Conservation (phyloP, 2,113 vertebrate genomes). For the Oreochromis niloticus region DNA sequence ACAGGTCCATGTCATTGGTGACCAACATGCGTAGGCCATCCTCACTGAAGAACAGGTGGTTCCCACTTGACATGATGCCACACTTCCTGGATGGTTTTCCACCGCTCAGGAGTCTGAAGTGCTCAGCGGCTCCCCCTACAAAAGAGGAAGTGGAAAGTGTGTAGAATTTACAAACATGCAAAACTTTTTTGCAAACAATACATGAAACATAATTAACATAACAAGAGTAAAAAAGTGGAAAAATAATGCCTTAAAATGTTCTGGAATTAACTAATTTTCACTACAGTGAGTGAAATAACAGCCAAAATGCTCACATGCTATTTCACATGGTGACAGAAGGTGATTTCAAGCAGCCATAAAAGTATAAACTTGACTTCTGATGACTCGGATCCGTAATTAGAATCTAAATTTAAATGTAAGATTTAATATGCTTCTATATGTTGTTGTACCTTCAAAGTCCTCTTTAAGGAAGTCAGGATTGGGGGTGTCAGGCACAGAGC, state of each 20-base stretch:
- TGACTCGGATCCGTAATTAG: not conserved
- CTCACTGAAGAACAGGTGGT: constrained; percentile 96
- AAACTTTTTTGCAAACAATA: not conserved
- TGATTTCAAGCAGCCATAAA: not conserved
- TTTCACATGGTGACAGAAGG: not conserved
- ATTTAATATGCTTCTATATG: not conserved
- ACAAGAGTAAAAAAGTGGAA: not conserved
- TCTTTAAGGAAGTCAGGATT: constrained; percentile 95
- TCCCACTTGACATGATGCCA: constrained; percentile 93
- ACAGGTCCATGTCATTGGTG: constrained; percentile 90
- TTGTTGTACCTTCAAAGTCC: constrained; percentile 91
- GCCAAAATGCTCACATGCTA: not conserved
- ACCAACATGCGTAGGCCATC: constrained; percentile 94
- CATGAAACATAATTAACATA: not conserved
- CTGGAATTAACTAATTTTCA: not conserved
- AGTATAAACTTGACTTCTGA: not conserved
- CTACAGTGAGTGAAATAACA: not conserved
- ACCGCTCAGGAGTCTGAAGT: constrained; percentile 87
- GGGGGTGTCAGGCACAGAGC: constrained; percentile 84
- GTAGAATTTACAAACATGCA: not conserved
- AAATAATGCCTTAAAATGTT: not conserved
- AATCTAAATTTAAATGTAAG: not conserved
- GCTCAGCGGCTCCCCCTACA: constrained; percentile 79
- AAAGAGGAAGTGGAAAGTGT: not conserved
- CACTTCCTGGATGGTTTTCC: constrained; percentile 96